Conservation (phyloP, 1,140 invertebrate genomes). For the Hermatobates lingyangjiaoensis region DNA sequence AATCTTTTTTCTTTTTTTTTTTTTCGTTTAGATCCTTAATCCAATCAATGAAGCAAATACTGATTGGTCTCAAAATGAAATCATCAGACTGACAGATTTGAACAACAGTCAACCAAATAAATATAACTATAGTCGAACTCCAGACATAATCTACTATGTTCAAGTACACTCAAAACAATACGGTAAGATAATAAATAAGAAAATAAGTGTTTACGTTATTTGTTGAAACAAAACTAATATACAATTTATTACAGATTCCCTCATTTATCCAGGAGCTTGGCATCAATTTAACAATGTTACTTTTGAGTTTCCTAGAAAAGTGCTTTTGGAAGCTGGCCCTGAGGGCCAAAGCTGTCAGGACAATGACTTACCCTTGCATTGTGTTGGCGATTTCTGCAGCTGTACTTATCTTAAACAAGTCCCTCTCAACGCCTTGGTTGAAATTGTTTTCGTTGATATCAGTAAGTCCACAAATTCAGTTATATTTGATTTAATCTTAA, state of each 20-base stretch:
- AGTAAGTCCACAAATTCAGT: constrained; percentile 14
- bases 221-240: not conserved
- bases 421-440: constrained; percentile 10
- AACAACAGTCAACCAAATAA: constrained; percentile 6
- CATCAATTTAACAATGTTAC: constrained; percentile 14
- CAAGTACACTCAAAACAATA: constrained; percentile 9
- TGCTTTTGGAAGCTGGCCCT: constrained; percentile 3
- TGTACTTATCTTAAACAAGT: constrained; percentile 12
- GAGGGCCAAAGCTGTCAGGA: constrained; percentile 5
- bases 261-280: constrained; percentile 13
- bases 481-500: not conserved
- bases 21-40: constrained; percentile 14
- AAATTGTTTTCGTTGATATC: constrained; percentile 15
- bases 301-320: constrained; percentile 12
- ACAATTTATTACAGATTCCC: constrained; percentile 2
- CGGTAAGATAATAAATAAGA: constrained; percentile 8
- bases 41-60: constrained; percentile 9
- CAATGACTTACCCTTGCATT: constrained; percentile 5
- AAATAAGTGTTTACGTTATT: not conserved
- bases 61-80: constrained; percentile 9
- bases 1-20: not conserved
- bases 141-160: constrained; percentile 11
- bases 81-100: constrained; percentile 9
- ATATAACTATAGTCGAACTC: constrained; percentile 2
- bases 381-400: constrained; percentile 10